These are phyloP conservation scores for Carcharodon carcharias DNA, from an alignment of 2,797 vertebrate species.

Conservation along the genomic window DNA sequence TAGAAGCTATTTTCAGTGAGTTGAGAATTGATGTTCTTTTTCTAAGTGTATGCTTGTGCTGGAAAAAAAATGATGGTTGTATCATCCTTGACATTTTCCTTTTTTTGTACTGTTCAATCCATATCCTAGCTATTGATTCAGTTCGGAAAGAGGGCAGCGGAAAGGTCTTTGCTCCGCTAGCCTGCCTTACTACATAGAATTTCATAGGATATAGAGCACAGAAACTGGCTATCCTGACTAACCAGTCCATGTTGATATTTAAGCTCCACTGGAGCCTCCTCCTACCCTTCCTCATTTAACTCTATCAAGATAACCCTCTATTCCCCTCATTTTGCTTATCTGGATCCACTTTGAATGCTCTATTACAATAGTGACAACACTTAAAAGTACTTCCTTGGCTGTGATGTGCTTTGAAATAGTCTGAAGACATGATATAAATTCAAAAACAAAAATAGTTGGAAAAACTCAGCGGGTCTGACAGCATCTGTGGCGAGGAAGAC, in stretches of 20 bases:
- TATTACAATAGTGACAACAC: not conserved
- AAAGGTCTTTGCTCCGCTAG: not conserved
- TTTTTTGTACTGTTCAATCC: not conserved
- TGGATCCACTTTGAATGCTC: not conserved
- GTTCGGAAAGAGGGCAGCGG: not conserved
- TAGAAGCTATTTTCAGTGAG: not conserved
- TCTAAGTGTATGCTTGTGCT: not conserved
- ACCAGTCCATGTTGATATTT: not conserved
- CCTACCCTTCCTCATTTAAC: not conserved
- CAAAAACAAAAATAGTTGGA: too few species aligned
- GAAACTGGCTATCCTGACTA: not conserved
- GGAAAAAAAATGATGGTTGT: not conserved
- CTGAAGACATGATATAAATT: not conserved
- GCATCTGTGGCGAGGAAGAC: too few species aligned
- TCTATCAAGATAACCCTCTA: not conserved
- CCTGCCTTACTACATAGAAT: not conserved
- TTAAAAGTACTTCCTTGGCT: not conserved
- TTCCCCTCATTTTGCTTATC: not conserved
- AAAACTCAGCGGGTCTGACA: too few species aligned
- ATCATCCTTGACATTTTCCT: not conserved
- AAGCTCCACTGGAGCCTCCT: not conserved
- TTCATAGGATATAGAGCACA: not conserved
- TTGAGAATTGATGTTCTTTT: not conserved
- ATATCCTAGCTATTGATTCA: not conserved
- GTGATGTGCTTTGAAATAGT: not conserved